A percentile compares a stretch with the other conserved stretches of the same genome.
Conservation (phyloP, 1,140 invertebrate species). For the Heliconius nattereri region DNA sequence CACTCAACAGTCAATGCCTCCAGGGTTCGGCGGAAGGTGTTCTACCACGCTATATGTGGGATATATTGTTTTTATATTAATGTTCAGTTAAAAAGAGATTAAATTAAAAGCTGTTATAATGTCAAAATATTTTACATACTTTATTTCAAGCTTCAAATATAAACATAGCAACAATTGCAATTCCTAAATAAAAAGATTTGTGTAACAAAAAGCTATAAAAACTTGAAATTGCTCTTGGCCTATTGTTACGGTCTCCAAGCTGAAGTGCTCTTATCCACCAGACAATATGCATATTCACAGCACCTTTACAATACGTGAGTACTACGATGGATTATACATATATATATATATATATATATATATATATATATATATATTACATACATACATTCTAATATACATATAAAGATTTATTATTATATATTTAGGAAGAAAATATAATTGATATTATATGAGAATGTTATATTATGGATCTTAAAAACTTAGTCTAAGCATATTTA, state of each 20-base stretch:
- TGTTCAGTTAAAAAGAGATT: neutral
- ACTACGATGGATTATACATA: neutral
- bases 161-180: constrained; percentile 23
- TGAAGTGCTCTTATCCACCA: constrained; percentile 57
- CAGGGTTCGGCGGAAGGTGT: too few species aligned
- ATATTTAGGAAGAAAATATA: neutral
- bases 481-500: too few species aligned
- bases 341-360: too few species aligned
- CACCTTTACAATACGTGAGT: constrained; percentile 41
- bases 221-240: constrained; percentile 69
- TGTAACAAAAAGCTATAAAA: constrained; percentile 68
- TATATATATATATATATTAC: too few species aligned
- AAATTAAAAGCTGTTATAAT: too few species aligned
- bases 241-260: constrained; percentile 60
- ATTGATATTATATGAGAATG: too few species aligned
- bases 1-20: too few species aligned
- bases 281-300: constrained; percentile 70
- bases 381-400: neutral
- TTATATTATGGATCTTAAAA: too few species aligned
- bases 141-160: neutral
- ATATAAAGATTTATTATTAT: neutral
- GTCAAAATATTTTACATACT: neutral
- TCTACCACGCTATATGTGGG: too few species aligned
- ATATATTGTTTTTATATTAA: neutral
- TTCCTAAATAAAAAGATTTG: constrained; percentile 37